Percentiles rank a stretch among this genome's conserved stretches.
phyloP scores from a whole-genome alignment of 2,888 invertebrate species.

The Fissipunctia ypsillon region DNA sequence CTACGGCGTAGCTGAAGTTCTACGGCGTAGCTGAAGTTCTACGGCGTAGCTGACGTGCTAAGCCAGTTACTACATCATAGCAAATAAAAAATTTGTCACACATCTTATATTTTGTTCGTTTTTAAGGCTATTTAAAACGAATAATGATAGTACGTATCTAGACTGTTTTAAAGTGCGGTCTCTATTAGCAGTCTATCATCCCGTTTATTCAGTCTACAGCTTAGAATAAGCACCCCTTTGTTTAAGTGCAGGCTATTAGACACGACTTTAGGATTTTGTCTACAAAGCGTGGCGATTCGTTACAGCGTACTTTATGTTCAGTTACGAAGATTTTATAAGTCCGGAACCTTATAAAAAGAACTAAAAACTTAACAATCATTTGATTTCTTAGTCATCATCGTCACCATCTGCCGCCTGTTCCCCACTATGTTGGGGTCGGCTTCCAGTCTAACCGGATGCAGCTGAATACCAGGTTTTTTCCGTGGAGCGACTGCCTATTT shows the following conservation, averaged over 20 bases:
- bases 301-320: not conserved
- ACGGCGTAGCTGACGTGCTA: conserved; percentile 10
- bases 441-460: not conserved
- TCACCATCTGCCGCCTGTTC: not conserved
- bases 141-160: not conserved
- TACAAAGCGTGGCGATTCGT: conserved; percentile 19
- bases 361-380: too few relatives aligned
- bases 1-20: conserved; percentile 13
- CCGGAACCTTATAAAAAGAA: not conserved
- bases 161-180: not conserved
- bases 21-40: conserved; percentile 9
- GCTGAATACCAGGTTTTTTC: not conserved
- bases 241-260: conserved; percentile 36
- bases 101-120: not conserved
- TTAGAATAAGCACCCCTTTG: conserved; percentile 18
- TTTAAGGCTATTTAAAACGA: conserved; percentile 9
- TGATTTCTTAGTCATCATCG: not conserved
- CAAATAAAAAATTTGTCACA: not conserved
- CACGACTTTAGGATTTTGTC: conserved; percentile 28
- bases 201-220: conserved; percentile 22
- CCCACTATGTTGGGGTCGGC: not conserved
- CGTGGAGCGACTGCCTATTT: too few relatives aligned
- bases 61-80: not conserved
- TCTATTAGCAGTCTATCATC: conserved; percentile 21
- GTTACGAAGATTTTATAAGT: not conserved